Conservation (phyloP, 2,113 vertebrate species). For the Nettapus auritus region DNA sequence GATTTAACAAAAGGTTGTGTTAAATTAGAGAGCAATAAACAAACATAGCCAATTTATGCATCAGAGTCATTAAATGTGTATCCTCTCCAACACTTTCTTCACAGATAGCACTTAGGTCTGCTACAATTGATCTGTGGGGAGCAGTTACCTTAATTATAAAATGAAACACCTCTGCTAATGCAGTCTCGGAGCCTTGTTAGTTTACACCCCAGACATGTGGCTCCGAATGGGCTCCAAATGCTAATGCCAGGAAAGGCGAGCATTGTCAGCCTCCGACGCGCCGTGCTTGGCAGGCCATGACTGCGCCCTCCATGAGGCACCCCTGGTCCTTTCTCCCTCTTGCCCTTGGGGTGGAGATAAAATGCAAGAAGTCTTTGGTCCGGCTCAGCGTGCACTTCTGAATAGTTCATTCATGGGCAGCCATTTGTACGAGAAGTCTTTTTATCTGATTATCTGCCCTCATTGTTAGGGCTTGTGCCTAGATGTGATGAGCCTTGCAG, state of each 20-base stretch:
- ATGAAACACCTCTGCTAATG: constrained; percentile 74
- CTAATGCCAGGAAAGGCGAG: constrained; percentile 34
- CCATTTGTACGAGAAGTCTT: constrained; percentile 60
- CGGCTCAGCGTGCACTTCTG: constrained; percentile 42
- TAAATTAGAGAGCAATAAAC: constrained; percentile 76
- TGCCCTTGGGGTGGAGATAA: constrained; percentile 52
- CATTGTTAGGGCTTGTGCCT: constrained; percentile 54
- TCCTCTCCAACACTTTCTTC: constrained; percentile 34
- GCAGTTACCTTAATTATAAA: constrained; percentile 78
- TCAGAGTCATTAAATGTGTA: constrained; percentile 59
- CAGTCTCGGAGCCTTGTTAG: constrained; percentile 58
- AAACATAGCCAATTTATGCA: constrained; percentile 74
- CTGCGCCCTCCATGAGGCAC: not conserved
- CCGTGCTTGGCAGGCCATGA: not conserved
- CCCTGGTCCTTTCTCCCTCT: not conserved
- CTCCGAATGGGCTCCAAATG: constrained; percentile 60
- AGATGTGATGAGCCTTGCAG: constrained; percentile 80
- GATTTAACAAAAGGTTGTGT: constrained; percentile 72
- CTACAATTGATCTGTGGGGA: constrained; percentile 66
- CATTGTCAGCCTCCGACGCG: not conserved
- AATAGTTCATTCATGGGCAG: constrained; percentile 70
- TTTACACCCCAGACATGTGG: constrained; percentile 54
- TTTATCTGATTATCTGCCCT: constrained; percentile 73
- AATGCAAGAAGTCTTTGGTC: constrained; percentile 39
- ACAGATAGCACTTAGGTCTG: constrained; percentile 54